Conservation (phyloP, 1,140 invertebrate genomes). For the Pseudomyrmex concolor region DNA sequence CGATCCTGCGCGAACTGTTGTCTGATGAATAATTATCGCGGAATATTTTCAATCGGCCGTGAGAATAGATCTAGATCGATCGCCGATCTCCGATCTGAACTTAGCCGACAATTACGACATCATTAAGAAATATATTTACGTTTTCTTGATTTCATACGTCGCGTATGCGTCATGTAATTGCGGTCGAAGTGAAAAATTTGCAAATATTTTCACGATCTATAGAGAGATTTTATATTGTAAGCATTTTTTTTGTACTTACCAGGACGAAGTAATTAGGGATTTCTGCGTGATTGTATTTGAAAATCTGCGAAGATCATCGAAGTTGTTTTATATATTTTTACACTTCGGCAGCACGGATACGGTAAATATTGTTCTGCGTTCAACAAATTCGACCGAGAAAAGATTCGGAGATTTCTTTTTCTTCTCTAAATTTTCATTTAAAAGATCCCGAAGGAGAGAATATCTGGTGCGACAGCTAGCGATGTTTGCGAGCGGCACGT, state of each 20-base stretch:
- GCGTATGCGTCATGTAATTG: background rate
- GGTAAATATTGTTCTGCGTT: background rate
- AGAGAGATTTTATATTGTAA: too few species aligned
- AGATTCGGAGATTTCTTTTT: background rate
- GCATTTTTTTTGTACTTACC: constrained; percentile 26
- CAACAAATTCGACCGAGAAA: background rate
- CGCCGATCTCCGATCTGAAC: background rate
- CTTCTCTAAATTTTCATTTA: too few species aligned
- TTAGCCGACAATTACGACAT: background rate
- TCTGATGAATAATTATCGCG: constrained; percentile 53
- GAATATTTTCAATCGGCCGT: constrained; percentile 26
- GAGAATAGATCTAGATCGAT: constrained; percentile 23
- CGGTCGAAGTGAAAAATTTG: background rate
- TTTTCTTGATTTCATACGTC: background rate
- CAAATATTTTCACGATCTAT: background rate
- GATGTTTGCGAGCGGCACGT: background rate
- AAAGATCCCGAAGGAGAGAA: background rate
- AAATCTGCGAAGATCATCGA: background rate
- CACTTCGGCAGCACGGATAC: background rate
- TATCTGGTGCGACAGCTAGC: background rate
- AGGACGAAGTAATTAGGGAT: background rate
- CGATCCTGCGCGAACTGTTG: constrained; percentile 4
- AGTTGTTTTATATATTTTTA: background rate
- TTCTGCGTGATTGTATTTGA: background rate
- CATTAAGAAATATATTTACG: background rate